Conservation (phyloP, 2,797 vertebrate genomes). For the Myotis myotis region DNA sequence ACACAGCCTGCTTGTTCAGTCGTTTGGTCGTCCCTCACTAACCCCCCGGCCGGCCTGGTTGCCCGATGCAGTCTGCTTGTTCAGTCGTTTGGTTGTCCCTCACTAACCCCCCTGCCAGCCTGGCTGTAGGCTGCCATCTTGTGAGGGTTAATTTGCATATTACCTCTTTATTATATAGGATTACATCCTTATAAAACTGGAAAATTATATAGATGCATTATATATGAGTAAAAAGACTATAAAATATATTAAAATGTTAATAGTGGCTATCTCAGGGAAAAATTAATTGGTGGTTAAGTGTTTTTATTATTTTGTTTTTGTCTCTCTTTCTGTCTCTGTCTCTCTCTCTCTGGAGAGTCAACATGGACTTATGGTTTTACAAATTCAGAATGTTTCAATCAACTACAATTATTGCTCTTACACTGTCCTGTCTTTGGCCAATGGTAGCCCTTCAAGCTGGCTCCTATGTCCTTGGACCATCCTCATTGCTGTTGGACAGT, state of each 20-base stretch:
- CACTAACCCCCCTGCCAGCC: no score
- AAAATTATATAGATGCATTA: background rate
- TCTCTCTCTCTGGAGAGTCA: slow-evolving; percentile 11
- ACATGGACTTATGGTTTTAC: background rate
- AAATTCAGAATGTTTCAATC: background rate
- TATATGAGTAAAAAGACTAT: background rate
- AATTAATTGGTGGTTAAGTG: background rate
- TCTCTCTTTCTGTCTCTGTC: background rate
- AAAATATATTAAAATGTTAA: background rate
- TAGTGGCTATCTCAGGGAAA: background rate
- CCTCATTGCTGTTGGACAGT: background rate
- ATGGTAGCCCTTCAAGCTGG: background rate
- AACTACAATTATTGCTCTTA: background rate
- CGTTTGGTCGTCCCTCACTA: no score
- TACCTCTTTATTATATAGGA: background rate
- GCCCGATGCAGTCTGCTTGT: no score
- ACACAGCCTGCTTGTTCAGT: no score
- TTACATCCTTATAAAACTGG: background rate
- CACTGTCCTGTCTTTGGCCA: background rate
- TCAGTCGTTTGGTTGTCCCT: no score
- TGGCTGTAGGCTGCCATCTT: no score
- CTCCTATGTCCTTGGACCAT: background rate
- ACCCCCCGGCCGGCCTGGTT: no score
- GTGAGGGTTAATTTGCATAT: no score
- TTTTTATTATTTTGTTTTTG: slow-evolving; percentile 26